These are phyloP conservation scores for Serinus canaria DNA, from an alignment of 2,113 vertebrate genomes.

Conservation along the genomic window DNA sequence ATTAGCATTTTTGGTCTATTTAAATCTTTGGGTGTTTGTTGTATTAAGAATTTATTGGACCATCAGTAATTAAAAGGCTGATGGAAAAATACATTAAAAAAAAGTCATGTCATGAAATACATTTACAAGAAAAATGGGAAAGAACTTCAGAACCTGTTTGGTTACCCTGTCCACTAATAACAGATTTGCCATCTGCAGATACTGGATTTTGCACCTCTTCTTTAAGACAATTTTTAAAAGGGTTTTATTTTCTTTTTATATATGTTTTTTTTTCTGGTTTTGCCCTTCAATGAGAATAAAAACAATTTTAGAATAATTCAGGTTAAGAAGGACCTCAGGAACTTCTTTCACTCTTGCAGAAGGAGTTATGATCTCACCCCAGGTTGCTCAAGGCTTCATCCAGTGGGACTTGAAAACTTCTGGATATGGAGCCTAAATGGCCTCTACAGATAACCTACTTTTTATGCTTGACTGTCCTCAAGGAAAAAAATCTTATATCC, in stretches of 20 bases:
- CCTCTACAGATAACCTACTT: rapidly evolving
- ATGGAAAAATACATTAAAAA: neutral
- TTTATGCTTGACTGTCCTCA: neutral
- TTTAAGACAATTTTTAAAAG: neutral
- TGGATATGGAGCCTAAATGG: rapidly evolving
- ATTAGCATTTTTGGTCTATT: neutral
- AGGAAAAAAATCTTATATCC: neutral
- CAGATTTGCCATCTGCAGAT: neutral
- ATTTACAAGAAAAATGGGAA: neutral
- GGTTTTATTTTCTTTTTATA: neutral
- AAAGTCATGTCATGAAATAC: neutral
- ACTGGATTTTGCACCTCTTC: neutral
- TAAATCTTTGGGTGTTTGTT: neutral
- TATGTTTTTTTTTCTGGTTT: neutral
- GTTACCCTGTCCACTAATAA: neutral
- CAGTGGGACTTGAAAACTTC: neutral
- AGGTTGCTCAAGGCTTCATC: neutral
- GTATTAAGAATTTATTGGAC: neutral
- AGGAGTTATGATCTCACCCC: neutral
- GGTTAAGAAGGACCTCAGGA: neutral
- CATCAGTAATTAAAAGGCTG: neutral
- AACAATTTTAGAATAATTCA: neutral
- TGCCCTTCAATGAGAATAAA: neutral
- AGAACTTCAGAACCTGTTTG: neutral
- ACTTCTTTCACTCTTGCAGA: neutral